phyloP scores from a whole-genome alignment of 2,113 vertebrate genomes.

The Pterocles burchelli region DNA sequence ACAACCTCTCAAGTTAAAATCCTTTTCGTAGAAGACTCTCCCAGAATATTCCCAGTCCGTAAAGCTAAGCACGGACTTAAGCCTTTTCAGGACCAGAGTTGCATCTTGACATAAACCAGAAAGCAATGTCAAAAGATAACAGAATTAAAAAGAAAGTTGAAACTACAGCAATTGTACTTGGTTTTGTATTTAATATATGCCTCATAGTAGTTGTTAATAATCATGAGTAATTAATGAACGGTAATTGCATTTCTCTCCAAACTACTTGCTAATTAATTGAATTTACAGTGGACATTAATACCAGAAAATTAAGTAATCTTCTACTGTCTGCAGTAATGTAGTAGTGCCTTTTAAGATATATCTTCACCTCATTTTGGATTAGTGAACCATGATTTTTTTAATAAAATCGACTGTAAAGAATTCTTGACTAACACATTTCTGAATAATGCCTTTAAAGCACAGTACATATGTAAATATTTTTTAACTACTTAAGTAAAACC shows the following conservation, averaged over 20 bases:
- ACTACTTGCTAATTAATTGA: constrained; percentile 31
- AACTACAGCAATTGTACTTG: not conserved
- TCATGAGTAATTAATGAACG: not conserved
- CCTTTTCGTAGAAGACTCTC: not conserved
- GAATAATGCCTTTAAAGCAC: not conserved
- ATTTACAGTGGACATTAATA: constrained; percentile 17
- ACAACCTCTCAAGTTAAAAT: not conserved
- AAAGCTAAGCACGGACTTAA: not conserved
- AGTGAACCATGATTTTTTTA: not conserved
- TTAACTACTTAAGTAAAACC: not conserved
- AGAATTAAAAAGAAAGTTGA: not conserved
- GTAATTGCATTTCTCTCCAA: constrained; percentile 3
- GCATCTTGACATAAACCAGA: not conserved
- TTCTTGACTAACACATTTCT: not conserved
- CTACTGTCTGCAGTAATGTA: not conserved
- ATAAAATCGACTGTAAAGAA: not conserved
- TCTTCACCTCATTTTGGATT: not conserved
- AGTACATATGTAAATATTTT: not conserved
- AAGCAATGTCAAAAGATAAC: not conserved
- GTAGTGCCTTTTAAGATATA: not conserved
- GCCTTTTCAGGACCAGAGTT: not conserved
- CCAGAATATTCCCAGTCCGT: not conserved
- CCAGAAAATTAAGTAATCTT: not conserved
- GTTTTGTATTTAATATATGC: not conserved
- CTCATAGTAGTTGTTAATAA: not conserved